A percentile compares a stretch with the other conserved stretches of the same genome.
These are phyloP conservation scores for Oncorhynchus mykiss DNA, from an alignment of 2,113 vertebrate genomes.

Conservation along the genomic window DNA sequence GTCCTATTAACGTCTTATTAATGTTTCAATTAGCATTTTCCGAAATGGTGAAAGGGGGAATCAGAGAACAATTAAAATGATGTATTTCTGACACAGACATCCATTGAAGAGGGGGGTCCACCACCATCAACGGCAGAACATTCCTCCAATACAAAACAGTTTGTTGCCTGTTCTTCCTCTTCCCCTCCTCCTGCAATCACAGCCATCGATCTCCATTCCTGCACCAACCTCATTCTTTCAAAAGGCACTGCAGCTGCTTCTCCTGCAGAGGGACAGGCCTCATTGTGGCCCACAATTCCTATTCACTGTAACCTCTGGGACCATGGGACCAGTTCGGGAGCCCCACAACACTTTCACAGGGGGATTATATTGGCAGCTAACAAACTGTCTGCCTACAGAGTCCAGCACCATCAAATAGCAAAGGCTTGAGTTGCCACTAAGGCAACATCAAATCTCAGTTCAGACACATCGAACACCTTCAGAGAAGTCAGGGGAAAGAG, in stretches of 20 bases:
- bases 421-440: neutral
- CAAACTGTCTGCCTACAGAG: conserved; percentile 27
- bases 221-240: conserved; percentile 75
- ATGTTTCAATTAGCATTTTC: conserved; percentile 72
- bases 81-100: conserved; percentile 66
- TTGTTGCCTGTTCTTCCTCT: conserved; percentile 42
- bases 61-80: conserved; percentile 71
- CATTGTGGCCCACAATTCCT: conserved; percentile 63
- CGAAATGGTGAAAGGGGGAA: conserved; percentile 55
- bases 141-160: conserved; percentile 66
- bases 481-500: no score
- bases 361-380: conserved; percentile 37
- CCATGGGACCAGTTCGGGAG: conserved; percentile 34
- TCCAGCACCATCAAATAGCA: neutral
- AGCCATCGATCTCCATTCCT: conserved; percentile 65
- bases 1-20: conserved; percentile 70
- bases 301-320: conserved; percentile 61
- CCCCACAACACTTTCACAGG: conserved; percentile 22
- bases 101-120: conserved; percentile 25
- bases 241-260: conserved; percentile 72
- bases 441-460: neutral
- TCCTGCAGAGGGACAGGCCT: conserved; percentile 37
- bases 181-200: conserved; percentile 50
- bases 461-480: no score
- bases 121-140: conserved; percentile 25